Evolutionary conservation across 2,888 invertebrate genomes (phyloP).

Genomic region (Ferdinandea cuprea): DNA sequence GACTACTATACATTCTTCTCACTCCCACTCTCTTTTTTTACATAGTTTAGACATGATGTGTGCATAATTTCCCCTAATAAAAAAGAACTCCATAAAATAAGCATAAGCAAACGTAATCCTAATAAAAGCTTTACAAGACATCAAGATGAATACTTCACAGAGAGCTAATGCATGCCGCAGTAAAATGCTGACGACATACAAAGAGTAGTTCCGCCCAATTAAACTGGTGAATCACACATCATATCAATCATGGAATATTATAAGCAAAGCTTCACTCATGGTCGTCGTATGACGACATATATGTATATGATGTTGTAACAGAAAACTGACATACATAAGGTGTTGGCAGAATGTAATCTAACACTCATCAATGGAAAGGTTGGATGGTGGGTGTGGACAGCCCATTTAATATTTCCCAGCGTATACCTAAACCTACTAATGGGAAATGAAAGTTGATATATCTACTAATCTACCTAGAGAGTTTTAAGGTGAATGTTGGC

Average conservation of each 20-base stretch:
- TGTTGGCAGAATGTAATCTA: constrained; percentile 35
- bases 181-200: constrained; percentile 49
- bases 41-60: constrained; percentile 17
- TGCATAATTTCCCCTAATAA: constrained; percentile 19
- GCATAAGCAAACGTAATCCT: constrained; percentile 4
- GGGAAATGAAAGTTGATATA: constrained; percentile 32
- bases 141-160: constrained; percentile 21
- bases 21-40: background rate
- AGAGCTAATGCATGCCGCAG: constrained; percentile 36
- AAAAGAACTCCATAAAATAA: background rate
- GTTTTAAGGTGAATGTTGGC: background rate
- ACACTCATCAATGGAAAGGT: constrained; percentile 22
- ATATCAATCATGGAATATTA: constrained; percentile 58
- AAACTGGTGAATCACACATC: constrained; percentile 53
- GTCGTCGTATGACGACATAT: background rate
- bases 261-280: constrained; percentile 9
- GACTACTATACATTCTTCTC: no score
- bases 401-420: constrained; percentile 14
- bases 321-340: constrained; percentile 48
- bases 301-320: background rate
- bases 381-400: constrained; percentile 22
- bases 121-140: constrained; percentile 40
- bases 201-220: constrained; percentile 53
- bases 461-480: background rate
- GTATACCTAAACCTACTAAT: no score